A percentile compares a stretch with the other conserved stretches of the same genome.
Evolutionary conservation across 2,113 vertebrate genomes (phyloP).

Genomic region (Tragelaphus imberbis): DNA sequence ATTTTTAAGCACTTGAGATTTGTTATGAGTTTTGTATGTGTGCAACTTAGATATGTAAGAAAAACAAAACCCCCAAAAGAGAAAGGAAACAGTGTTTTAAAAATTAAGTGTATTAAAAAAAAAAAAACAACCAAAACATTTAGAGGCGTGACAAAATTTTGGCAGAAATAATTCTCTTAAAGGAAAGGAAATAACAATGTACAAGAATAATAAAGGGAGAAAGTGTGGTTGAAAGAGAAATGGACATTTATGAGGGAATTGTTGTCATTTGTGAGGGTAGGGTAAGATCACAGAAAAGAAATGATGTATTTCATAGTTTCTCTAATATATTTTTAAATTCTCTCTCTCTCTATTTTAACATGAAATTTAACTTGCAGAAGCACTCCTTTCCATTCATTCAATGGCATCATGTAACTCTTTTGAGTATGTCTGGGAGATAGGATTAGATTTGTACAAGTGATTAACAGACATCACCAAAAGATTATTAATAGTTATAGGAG

Average conservation of each 20-base stretch:
- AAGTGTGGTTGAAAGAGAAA: neutral
- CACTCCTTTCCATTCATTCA: neutral
- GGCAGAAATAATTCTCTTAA: neutral
- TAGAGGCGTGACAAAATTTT: neutral
- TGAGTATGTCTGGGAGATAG: neutral
- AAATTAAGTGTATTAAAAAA: neutral
- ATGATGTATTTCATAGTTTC: neutral
- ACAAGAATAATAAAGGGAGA: neutral
- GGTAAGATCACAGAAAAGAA: neutral
- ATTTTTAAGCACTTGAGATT: constrained; percentile 1
- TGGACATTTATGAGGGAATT: neutral
- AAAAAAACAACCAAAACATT: neutral
- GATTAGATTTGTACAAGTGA: neutral
- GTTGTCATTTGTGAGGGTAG: neutral
- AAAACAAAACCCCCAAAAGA: neutral
- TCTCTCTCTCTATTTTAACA: neutral
- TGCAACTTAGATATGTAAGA: neutral
- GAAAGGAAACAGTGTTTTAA: neutral
- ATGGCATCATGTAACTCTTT: neutral
- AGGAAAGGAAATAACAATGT: neutral
- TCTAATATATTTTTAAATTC: neutral
- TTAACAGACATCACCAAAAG: neutral
- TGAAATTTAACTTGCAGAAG: neutral
- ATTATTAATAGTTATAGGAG: neutral
- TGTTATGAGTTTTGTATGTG: neutral